Evolutionary conservation across 2,113 vertebrate species (phyloP).

Genomic region (Tursiops truncatus): DNA sequence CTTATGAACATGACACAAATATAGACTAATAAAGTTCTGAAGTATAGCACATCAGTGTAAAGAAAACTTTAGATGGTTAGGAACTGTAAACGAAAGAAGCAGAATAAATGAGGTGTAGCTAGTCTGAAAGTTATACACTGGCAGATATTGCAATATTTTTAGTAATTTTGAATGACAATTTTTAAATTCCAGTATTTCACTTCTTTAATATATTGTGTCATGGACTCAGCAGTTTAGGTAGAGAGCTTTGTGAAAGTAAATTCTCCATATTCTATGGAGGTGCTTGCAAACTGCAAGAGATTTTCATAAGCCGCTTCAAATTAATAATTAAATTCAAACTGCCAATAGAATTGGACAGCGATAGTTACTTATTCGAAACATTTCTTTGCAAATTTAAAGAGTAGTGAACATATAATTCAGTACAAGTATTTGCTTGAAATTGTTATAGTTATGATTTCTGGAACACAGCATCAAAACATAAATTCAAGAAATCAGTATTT

Average conservation of each 20-base stretch:
- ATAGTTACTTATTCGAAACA: background rate
- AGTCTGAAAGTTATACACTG: background rate
- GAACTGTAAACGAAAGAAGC: background rate
- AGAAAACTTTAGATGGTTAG: background rate
- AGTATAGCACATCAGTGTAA: background rate
- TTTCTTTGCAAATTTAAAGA: background rate
- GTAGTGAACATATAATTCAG: background rate
- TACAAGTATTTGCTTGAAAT: constrained; percentile 25
- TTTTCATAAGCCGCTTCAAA: background rate
- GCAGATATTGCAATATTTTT: background rate
- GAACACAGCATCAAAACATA: background rate
- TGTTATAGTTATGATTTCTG: constrained; percentile 22
- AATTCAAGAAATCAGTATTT: constrained; percentile 45
- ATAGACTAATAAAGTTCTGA: background rate
- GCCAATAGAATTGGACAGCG: background rate
- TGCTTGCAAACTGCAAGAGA: background rate
- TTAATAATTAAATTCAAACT: background rate
- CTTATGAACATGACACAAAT: background rate
- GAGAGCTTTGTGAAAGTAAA: background rate
- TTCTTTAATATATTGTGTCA: background rate
- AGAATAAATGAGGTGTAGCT: background rate
- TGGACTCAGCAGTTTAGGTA: background rate
- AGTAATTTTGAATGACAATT: background rate
- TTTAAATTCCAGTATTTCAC: background rate
- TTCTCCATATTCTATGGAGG: background rate